These are phyloP conservation scores for Origma solitaria DNA, from an alignment of 2,113 vertebrate genomes.

Conservation along the genomic window DNA sequence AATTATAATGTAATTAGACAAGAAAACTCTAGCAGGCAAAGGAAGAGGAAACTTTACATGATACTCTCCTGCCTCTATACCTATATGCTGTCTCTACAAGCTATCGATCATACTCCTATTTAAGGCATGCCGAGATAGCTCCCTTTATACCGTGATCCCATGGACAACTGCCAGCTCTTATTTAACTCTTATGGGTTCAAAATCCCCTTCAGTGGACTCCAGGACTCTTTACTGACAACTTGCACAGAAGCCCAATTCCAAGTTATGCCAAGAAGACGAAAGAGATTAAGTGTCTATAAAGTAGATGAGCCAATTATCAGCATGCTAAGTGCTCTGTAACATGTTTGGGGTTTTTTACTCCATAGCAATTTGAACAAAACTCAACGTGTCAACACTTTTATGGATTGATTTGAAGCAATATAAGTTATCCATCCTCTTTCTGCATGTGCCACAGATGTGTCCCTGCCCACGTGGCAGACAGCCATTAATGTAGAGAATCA, in stretches of 20 bases:
- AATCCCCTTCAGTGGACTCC: not conserved
- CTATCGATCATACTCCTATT: not conserved
- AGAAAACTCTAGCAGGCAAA: not conserved
- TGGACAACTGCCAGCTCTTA: not conserved
- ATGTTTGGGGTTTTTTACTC: not conserved
- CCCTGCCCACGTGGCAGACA: not conserved
- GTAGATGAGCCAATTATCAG: not conserved
- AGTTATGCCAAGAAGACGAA: not conserved
- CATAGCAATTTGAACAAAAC: not conserved
- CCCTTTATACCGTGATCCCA: not conserved
- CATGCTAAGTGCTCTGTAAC: not conserved
- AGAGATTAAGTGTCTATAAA: not conserved
- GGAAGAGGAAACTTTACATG: not conserved
- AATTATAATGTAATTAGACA: not conserved
- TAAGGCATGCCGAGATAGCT: not conserved
- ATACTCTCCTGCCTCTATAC: rapidly evolving
- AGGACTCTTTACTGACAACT: not conserved
- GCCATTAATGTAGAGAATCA: not conserved
- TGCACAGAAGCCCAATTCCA: not conserved
- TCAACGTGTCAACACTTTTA: not conserved
- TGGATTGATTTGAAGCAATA: not conserved
- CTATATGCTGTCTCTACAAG: not conserved
- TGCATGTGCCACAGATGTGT: not conserved
- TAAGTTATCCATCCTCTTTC: not conserved
- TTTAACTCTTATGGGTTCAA: not conserved